Evolutionary conservation across 2,113 vertebrate species (phyloP).

Genomic region (Neogale vison): DNA sequence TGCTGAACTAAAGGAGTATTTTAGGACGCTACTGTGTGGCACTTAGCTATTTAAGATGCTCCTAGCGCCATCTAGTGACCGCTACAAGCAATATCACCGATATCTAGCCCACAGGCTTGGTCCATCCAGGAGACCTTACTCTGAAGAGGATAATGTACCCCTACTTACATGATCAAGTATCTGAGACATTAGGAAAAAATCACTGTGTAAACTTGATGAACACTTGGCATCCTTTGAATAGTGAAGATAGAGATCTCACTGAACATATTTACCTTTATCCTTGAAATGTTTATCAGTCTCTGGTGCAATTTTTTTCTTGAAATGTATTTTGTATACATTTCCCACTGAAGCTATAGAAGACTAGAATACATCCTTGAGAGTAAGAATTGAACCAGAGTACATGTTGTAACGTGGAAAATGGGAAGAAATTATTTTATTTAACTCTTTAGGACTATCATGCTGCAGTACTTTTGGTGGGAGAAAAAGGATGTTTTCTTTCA

Average conservation of each 20-base stretch:
- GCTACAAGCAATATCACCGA: background rate
- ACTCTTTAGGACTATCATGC: background rate
- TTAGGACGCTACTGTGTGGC: background rate
- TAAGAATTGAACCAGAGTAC: background rate
- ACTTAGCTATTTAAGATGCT: conserved; percentile 53
- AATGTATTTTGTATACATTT: background rate
- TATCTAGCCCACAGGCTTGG: fast-evolving
- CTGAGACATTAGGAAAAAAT: background rate
- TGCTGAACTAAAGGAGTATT: background rate
- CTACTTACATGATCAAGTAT: background rate
- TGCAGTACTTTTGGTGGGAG: background rate
- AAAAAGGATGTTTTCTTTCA: background rate
- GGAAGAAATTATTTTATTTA: background rate
- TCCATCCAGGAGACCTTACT: background rate
- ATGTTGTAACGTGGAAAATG: background rate
- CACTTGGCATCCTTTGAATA: background rate
- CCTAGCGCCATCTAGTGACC: conserved; percentile 82
- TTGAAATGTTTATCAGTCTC: conserved; percentile 18
- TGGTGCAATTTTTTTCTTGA: conserved; percentile 27
- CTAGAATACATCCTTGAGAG: background rate
- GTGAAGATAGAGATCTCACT: background rate
- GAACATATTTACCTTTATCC: background rate
- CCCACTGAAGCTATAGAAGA: background rate
- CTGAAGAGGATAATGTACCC: background rate
- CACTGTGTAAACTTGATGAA: background rate